Conservation (phyloP, 2,797 vertebrate genomes). For the Poeciliopsis gracilis region DNA sequence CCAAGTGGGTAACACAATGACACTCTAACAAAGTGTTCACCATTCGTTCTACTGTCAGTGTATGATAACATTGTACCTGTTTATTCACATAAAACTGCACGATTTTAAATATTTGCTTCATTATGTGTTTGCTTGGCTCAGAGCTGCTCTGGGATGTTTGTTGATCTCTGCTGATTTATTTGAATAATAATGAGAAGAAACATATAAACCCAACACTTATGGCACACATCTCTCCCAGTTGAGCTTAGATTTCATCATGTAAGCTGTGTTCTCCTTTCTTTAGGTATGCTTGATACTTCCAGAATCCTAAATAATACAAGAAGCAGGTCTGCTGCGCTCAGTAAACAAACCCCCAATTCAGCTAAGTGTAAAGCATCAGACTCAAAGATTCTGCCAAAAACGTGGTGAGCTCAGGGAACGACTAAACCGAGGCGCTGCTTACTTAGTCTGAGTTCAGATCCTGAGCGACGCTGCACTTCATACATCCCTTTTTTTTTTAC, state of each 20-base stretch:
- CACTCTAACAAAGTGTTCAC: background rate
- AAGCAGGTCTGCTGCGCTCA: slow-evolving; percentile 5
- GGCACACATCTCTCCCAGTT: slow-evolving; percentile 6
- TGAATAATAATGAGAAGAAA: background rate
- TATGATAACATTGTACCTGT: background rate
- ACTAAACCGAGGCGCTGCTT: slow-evolving; percentile 21
- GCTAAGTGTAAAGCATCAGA: slow-evolving; percentile 15
- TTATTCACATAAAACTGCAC: background rate
- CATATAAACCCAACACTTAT: background rate
- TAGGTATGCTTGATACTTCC: slow-evolving; percentile 16
- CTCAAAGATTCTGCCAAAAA: slow-evolving; percentile 25
- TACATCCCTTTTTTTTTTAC: slow-evolving; percentile 8
- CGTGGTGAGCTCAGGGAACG: slow-evolving; percentile 23
- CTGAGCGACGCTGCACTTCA: slow-evolving; percentile 17
- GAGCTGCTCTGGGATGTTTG: background rate
- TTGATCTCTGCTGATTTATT: background rate
- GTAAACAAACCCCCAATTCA: slow-evolving; percentile 47
- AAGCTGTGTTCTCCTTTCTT: slow-evolving; percentile 18
- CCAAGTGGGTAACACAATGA: background rate
- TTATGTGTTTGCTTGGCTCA: slow-evolving; percentile 1
- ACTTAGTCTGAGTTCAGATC: slow-evolving; percentile 39
- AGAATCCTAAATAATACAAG: slow-evolving; percentile 33
- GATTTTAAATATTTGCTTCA: background rate
- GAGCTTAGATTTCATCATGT: slow-evolving; percentile 1
- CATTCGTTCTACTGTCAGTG: background rate